Evolutionary conservation across 2,888 invertebrate genomes (phyloP).

Genomic region (Papilio gigon): DNA sequence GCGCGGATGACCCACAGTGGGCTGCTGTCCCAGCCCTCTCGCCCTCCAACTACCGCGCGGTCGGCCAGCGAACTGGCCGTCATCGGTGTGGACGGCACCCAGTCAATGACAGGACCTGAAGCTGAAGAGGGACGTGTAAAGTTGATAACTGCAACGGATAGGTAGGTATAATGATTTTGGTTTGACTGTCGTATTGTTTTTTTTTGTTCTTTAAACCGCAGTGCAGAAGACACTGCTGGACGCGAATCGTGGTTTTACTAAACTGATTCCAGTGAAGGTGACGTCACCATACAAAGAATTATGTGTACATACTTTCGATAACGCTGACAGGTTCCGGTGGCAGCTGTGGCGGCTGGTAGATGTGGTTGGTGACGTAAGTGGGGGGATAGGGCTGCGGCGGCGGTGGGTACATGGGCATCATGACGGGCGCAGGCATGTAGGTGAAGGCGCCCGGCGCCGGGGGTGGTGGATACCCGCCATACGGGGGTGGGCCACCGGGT

Average conservation of each 20-base stretch:
- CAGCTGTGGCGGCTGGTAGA: constrained; percentile 57
- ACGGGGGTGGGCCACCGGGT: constrained; percentile 53
- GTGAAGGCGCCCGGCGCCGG: constrained; percentile 53
- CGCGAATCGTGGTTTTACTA: neutral
- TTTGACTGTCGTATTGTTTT: neutral
- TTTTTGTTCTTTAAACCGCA: neutral
- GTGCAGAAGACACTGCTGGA: neutral
- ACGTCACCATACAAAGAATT: neutral
- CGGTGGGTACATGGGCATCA: constrained; percentile 68
- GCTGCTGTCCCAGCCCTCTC: constrained; percentile 74
- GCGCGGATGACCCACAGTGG: constrained; percentile 75
- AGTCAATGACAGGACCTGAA: constrained; percentile 54
- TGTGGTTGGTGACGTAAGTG: constrained; percentile 67
- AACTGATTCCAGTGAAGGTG: too few species aligned
- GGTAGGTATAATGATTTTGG: neutral
- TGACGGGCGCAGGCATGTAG: constrained; percentile 67
- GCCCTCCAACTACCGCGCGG: constrained; percentile 68
- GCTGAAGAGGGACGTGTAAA: constrained; percentile 41
- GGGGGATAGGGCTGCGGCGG: constrained; percentile 50
- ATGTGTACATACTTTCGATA: constrained; percentile 47
- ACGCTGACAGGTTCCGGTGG: constrained; percentile 54
- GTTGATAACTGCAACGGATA: neutral
- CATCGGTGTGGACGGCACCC: constrained; percentile 62
- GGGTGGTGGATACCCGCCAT: constrained; percentile 53
- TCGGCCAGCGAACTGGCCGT: constrained; percentile 56